Percentiles rank a stretch among this genome's conserved stretches.
These are phyloP conservation scores for Seriola dumerili DNA, from an alignment of 2,113 vertebrate species.

Conservation along the genomic window DNA sequence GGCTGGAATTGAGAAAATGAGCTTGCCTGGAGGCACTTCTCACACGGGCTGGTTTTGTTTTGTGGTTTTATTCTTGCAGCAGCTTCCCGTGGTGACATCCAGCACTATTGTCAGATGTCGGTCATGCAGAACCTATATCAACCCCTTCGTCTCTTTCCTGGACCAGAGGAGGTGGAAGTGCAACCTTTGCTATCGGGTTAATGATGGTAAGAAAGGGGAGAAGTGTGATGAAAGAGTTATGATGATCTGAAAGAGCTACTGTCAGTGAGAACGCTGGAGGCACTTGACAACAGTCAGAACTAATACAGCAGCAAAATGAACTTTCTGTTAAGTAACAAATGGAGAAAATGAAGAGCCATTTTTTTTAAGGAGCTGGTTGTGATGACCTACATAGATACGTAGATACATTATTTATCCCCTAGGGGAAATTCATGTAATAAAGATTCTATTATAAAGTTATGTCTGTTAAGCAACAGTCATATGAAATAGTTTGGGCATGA, in stretches of 20 bases:
- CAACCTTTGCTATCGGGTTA: conserved; percentile 96
- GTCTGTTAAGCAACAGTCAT: too few species aligned
- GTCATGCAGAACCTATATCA: conserved; percentile 97
- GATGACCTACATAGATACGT: background rate
- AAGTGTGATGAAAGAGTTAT: background rate
- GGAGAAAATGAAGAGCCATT: background rate
- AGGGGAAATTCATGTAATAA: too few species aligned
- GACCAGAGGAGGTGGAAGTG: conserved; percentile 98
- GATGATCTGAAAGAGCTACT: background rate
- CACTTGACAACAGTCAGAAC: background rate
- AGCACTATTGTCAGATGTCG: conserved; percentile 97
- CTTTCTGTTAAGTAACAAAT: background rate
- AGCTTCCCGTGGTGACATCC: conserved; percentile 97
- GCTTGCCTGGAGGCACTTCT: background rate
- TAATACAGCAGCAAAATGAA: background rate
- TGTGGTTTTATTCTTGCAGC: conserved; percentile 81
- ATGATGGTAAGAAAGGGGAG: conserved; percentile 87
- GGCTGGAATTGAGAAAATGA: background rate
- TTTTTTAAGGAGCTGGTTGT: background rate
- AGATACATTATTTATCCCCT: too few species aligned
- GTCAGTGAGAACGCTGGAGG: background rate
- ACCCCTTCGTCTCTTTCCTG: conserved; percentile 96
- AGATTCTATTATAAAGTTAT: too few species aligned
- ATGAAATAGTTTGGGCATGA: too few species aligned
- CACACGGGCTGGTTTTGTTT: conserved; percentile 9